Percentiles rank a stretch among this genome's conserved stretches.
Conservation (phyloP, 2,888 invertebrate species). For the Syritta pipiens region DNA sequence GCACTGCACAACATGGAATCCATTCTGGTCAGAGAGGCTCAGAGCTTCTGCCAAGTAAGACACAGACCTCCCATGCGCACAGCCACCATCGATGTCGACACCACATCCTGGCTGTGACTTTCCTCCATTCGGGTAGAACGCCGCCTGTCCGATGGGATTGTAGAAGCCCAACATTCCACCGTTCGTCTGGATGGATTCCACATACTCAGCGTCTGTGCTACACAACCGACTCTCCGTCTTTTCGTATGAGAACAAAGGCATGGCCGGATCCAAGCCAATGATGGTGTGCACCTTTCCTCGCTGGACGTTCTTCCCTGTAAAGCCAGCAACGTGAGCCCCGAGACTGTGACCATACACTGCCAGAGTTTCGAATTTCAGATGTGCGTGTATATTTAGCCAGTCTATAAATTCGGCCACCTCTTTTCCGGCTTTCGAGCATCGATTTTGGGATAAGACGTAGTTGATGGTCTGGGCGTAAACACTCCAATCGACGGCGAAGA, state of each 20-base stretch:
- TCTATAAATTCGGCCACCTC: constrained; percentile 68
- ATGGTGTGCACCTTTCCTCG: constrained; percentile 81
- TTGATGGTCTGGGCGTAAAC: constrained; percentile 79
- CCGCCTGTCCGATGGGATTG: constrained; percentile 74
- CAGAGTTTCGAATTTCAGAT: constrained; percentile 79
- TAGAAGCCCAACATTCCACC: constrained; percentile 67
- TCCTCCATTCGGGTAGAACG: constrained; percentile 80
- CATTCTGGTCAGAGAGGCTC: neutral
- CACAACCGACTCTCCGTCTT: constrained; percentile 48
- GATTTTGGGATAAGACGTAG: constrained; percentile 80
- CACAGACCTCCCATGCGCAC: constrained; percentile 77
- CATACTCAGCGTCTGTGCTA: constrained; percentile 67
- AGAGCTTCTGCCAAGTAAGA: constrained; percentile 75
- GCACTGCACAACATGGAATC: constrained; percentile 12
- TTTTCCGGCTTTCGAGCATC: constrained; percentile 65
- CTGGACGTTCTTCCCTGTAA: constrained; percentile 81
- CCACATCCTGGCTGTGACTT: constrained; percentile 80
- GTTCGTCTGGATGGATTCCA: constrained; percentile 71
- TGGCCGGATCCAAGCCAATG: constrained; percentile 75
- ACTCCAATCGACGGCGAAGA: constrained; percentile 82
- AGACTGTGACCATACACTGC: constrained; percentile 81
- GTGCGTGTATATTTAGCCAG: constrained; percentile 79
- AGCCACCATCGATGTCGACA: constrained; percentile 73
- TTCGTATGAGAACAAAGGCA: constrained; percentile 65
- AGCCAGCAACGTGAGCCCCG: constrained; percentile 81